A percentile compares a stretch with the other conserved stretches of the same genome.
These are phyloP conservation scores for Pyrochroa serraticornis DNA, from an alignment of 2,888 invertebrate genomes.

Conservation along the genomic window DNA sequence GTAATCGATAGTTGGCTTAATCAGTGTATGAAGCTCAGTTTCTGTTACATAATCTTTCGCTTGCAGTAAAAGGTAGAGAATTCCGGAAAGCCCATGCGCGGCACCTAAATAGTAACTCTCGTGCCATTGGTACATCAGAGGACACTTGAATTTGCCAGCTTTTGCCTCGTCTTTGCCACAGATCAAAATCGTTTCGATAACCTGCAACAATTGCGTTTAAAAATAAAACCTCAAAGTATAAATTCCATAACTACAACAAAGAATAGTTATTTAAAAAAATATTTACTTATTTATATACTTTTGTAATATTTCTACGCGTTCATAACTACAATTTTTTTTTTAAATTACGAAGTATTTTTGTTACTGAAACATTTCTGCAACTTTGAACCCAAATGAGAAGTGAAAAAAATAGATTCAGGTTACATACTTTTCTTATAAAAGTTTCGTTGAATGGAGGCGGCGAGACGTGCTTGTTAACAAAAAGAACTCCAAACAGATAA, in stretches of 20 bases:
- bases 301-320: no score
- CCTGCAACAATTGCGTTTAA: constrained; percentile 57
- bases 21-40: constrained; percentile 63
- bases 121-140: constrained; percentile 88
- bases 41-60: constrained; percentile 65
- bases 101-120: constrained; percentile 85
- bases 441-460: constrained; percentile 64
- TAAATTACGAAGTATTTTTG: no score
- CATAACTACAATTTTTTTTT: no score
- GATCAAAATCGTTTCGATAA: constrained; percentile 65
- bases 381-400: not conserved
- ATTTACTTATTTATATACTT: no score
- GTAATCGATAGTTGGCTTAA: constrained; percentile 72
- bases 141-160: constrained; percentile 63
- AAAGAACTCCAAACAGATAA: constrained; percentile 79
- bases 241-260: constrained; percentile 2
- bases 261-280: no score
- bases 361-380: not conserved
- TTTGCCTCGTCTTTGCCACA: constrained; percentile 69
- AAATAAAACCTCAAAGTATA: constrained; percentile 3
- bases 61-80: constrained; percentile 81
- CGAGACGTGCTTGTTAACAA: constrained; percentile 71
- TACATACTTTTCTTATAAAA: constrained; percentile 65
- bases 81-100: constrained; percentile 88
- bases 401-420: constrained; percentile 1